Evolutionary conservation across 2,113 vertebrate species (phyloP).

Genomic region (Glaucomys volans): DNA sequence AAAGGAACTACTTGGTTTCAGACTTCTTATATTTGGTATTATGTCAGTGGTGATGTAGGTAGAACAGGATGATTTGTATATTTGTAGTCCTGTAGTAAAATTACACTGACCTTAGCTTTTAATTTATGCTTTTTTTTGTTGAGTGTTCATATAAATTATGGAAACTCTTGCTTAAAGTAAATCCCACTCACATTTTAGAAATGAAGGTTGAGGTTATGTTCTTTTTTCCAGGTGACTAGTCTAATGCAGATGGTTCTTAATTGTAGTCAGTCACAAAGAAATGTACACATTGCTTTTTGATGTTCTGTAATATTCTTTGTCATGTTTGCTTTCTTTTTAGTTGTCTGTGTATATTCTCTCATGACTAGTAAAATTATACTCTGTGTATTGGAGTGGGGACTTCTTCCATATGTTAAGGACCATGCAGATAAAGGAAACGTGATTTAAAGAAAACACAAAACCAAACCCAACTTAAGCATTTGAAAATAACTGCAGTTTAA

Average conservation of each 20-base stretch:
- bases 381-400: background rate
- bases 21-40: slow-evolving; percentile 44
- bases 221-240: slow-evolving; percentile 60
- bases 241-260: background rate
- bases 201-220: slow-evolving; percentile 41
- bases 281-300: slow-evolving; percentile 58
- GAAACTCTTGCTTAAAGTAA: slow-evolving; percentile 56
- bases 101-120: slow-evolving; percentile 47
- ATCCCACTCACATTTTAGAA: slow-evolving; percentile 55
- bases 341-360: slow-evolving; percentile 71
- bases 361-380: slow-evolving; percentile 41
- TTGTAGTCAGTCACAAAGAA: background rate
- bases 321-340: slow-evolving; percentile 59
- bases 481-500: slow-evolving; percentile 13
- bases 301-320: slow-evolving; percentile 68
- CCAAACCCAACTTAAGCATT: background rate
- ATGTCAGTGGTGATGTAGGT: slow-evolving; percentile 10
- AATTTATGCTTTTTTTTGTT: slow-evolving; percentile 54
- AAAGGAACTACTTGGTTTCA: slow-evolving; percentile 51
- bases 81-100: slow-evolving; percentile 15
- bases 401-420: background rate
- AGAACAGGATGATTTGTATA: slow-evolving; percentile 51
- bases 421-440: background rate
- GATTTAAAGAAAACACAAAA: background rate
- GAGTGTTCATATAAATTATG: slow-evolving; percentile 39